Evolutionary conservation across 2,797 vertebrate genomes (phyloP), one percentile per base, ranked within the genome.

Genomic region (Miopithecus talapoin): DNA sequence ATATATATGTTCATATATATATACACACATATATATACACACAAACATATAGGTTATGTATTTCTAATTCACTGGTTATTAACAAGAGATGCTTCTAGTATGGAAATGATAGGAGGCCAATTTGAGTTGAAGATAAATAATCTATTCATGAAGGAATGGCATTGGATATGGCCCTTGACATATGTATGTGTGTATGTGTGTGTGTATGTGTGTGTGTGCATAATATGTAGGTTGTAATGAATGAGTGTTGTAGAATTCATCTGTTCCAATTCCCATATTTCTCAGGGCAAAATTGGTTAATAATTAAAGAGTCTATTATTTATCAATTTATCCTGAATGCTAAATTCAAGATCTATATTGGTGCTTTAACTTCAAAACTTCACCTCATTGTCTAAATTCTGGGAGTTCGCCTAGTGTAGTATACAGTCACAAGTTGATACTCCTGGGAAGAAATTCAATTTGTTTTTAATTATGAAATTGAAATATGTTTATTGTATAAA

Each of bases 361-460:
- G 21, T 78, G 24, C 17, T 94, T 86, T 78, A 19, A 86, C 55
- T 94, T 89, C 16, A 83, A 83, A 96, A 75, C 8, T 72, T 5
- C 3, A 94, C 26, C 11, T 61, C 36, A 87, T 76, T 85, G 22
- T 85, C 3, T 85, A 81, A 85, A 85, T 93, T 92, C 75, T 83
- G 26, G 41, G 48, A 85, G 28, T 3, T 59, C 83, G 43, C 14
- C 14, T 30, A 94, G 48, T 89, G 36, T 76, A 43, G 19, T 19
- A 19, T 81, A 76, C 2, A 22, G n/a, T 46, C 48, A 81, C 30
- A 46, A 85, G 64, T 28, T 96, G 61, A 86, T 70, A 89, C 10
- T 89, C 14, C 28, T 53, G n/a, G 30, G 41, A 83, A 90, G 5
- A 3, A 90, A 55, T 83, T 83, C 41, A 92, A 50, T 89, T 61